Evolutionary conservation across 53 echinoderm and acorn worm species (phyloP).

Genomic region (Paracentrotus lividus): DNA sequence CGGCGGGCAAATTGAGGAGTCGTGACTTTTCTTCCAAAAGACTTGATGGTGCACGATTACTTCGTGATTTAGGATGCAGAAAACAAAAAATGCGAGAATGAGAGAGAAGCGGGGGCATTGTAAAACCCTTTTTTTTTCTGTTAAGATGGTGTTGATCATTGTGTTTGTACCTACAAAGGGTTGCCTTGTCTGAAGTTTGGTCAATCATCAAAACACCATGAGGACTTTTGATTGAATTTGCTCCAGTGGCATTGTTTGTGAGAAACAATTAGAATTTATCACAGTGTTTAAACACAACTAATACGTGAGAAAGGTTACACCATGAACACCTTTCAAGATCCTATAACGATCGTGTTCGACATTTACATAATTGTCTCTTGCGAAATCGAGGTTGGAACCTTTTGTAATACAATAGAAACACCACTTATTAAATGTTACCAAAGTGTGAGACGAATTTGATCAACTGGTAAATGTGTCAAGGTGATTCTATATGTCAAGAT

Average conservation of each 20-base stretch:
- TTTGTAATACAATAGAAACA: no score
- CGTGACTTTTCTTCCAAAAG: slow-evolving; percentile 39
- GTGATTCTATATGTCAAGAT: no score
- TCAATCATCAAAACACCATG: neutral
- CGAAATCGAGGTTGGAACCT: no score
- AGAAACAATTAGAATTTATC: neutral
- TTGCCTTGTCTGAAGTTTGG: slow-evolving; percentile 1
- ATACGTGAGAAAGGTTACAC: neutral
- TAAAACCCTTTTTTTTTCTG: neutral
- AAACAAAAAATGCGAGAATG: slow-evolving; percentile 42
- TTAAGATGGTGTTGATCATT: neutral
- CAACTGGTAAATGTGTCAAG: no score
- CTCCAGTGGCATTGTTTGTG: no score
- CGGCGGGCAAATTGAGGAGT: slow-evolving; percentile 32
- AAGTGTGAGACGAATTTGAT: no score
- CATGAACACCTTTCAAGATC: no score
- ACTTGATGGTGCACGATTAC: neutral
- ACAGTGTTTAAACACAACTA: neutral
- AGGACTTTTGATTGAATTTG: neutral
- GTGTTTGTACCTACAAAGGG: neutral
- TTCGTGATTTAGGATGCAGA: slow-evolving; percentile 12
- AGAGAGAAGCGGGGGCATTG: neutral
- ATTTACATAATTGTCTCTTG: no score
- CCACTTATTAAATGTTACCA: no score
- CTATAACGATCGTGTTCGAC: no score